phyloP scores from a whole-genome alignment of 2,113 vertebrate species.

The Campylorhamphus procurvoides region DNA sequence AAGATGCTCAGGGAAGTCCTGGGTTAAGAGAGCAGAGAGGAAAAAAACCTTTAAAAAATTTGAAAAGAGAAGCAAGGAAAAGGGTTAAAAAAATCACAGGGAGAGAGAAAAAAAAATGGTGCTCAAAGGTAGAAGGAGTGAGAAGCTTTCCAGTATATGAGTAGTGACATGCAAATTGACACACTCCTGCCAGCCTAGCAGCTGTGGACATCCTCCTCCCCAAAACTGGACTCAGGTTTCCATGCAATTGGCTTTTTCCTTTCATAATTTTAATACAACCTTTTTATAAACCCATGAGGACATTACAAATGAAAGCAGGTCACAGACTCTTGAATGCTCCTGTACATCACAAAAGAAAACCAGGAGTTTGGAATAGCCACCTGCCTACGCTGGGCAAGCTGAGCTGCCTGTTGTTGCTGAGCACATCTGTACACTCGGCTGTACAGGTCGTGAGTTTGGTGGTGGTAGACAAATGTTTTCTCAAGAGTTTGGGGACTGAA shows the following conservation, averaged over 20 bases:
- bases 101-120: background rate
- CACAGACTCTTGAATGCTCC: background rate
- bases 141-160: background rate
- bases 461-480: background rate
- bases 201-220: background rate
- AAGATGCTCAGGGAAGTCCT: background rate
- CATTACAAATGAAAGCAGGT: background rate
- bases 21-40: background rate
- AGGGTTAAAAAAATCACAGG: background rate
- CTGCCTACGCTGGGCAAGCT: accelerated
- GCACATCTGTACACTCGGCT: background rate
- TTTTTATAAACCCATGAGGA: background rate
- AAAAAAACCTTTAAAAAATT: background rate
- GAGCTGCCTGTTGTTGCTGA: background rate
- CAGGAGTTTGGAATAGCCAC: background rate
- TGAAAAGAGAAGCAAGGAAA: background rate
- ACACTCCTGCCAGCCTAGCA: background rate
- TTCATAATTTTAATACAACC: background rate
- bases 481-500: background rate
- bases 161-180: background rate
- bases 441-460: background rate
- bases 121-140: background rate
- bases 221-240: background rate
- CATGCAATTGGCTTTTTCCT: background rate
- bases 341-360: background rate